Base-by-base conservation (phyloP, 1,140 invertebrate species). In the Zophobas morio region DNA sequence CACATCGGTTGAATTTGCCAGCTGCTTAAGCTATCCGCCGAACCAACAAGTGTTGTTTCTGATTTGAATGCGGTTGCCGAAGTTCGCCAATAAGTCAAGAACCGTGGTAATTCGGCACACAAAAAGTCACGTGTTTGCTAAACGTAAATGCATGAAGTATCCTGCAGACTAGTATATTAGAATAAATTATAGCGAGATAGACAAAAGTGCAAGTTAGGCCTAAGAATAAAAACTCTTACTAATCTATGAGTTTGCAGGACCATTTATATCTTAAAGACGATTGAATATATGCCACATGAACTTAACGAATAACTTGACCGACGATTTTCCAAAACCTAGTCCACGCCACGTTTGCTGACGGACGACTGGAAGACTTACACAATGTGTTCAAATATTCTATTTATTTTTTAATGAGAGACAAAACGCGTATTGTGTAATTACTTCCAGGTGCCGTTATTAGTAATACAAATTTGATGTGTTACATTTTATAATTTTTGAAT, bases 201-300 rank as follows among this genome's bases (percentile, higher is more conserved):
- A 63, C 74, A 60, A 63, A 77, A 70, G 39, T 47, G 54, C 36
- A 77, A 73, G 49, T 74, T 79, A 79, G 78, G 78, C 78, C 78
- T 79, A 79, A 79, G 60, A 51, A 20, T 57, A 46, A 70, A 37
- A 77, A 51, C 54, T 72, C 56, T 66, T 66, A 60, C 60, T 74
- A 76, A 74, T 74, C 51, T 75, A 75, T 73, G 66, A 76, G 74
- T 76, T 71, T 79, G 78, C 78, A 79, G 78, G 78, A 79, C 70
- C 75, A 70, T 66, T 66, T 70, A 66, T 66, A 66, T 66, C 39
- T 42, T 66, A 66, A 66, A 66, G 42, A 32, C 35, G 60, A 66
- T 66, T 66, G 60, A 66, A 66, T 66, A 60, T 60, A 66, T 42
- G 60, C 60, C 60, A 66, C 60, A 66, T 66, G 60, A 66, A 66